phyloP scores from a whole-genome alignment of 1,140 invertebrate species.

The Brachionus paranguensis region DNA sequence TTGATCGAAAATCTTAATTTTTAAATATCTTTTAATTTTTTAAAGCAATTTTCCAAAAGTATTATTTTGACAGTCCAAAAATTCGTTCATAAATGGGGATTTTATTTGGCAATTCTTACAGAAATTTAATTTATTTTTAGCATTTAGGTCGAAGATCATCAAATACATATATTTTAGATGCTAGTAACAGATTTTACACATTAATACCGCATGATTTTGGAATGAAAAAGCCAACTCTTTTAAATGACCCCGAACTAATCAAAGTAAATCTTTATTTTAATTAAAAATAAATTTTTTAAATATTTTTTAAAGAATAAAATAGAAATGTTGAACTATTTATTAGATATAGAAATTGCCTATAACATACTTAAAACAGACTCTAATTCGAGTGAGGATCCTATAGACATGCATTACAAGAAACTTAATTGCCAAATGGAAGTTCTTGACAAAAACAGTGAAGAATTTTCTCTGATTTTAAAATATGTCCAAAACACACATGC shows the following conservation, averaged over 20 bases:
- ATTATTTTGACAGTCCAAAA: no score
- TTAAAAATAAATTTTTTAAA: background rate
- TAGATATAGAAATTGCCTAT: conserved; percentile 92
- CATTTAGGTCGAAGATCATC: conserved; percentile 49
- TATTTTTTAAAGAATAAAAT: conserved; percentile 61
- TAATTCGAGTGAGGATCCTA: conserved; percentile 60
- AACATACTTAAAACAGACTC: conserved; percentile 65
- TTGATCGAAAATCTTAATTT: no score
- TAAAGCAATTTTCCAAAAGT: no score
- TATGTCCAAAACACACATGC: conserved; percentile 84
- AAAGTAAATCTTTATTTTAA: conserved; percentile 56
- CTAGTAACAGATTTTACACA: conserved; percentile 85
- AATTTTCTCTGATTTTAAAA: conserved; percentile 68
- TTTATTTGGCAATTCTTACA: no score
- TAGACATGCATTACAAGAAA: conserved; percentile 83
- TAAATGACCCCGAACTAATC: conserved; percentile 70
- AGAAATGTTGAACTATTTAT: conserved; percentile 81
- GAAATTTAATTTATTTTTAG: conserved; percentile 42
- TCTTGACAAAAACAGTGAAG: conserved; percentile 55
- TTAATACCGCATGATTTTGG: conserved; percentile 91
- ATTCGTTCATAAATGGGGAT: no score
- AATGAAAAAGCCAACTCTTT: conserved; percentile 67
- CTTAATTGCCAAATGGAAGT: conserved; percentile 71
- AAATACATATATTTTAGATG: conserved; percentile 67
- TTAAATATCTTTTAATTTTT: no score